Evolutionary conservation across 2,888 invertebrate genomes (phyloP).

Genomic region (Blastobasis lacticolella): DNA sequence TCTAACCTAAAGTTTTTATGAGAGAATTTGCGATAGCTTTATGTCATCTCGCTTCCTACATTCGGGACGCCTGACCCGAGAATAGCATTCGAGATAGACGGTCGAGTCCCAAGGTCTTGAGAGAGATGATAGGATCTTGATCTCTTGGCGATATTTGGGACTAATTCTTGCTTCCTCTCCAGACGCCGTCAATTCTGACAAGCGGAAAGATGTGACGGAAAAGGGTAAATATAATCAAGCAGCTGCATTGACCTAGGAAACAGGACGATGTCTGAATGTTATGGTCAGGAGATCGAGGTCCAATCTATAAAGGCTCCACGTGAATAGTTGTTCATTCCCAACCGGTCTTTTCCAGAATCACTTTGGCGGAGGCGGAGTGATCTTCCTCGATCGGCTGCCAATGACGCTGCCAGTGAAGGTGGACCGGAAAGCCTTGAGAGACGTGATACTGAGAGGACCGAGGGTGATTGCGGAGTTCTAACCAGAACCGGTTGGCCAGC

Average conservation of each 20-base stretch:
- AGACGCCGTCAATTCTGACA: too few relatives aligned
- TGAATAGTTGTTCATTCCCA: background rate
- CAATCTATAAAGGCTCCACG: background rate
- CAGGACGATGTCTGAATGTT: background rate
- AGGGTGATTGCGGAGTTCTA: background rate
- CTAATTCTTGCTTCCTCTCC: too few relatives aligned
- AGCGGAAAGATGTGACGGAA: too few relatives aligned
- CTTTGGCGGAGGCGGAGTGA: conserved; percentile 39
- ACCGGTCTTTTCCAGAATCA: conserved; percentile 23
- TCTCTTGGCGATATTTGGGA: too few relatives aligned
- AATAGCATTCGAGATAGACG: background rate
- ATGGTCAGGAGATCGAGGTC: background rate
- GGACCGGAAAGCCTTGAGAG: conserved; percentile 29
- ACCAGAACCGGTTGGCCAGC: background rate
- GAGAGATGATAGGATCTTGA: too few relatives aligned
- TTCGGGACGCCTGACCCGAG: background rate
- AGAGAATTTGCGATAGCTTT: background rate
- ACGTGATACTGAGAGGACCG: conserved; percentile 23
- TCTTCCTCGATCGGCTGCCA: conserved; percentile 33
- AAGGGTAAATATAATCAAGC: background rate
- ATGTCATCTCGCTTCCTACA: background rate
- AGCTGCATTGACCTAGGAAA: background rate
- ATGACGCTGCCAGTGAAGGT: conserved; percentile 31
- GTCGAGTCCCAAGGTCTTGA: too few relatives aligned
- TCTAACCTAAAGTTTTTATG: background rate